These are phyloP conservation scores for Carposina sasakii DNA, from an alignment of 1,140 invertebrate genomes.

Conservation along the genomic window DNA sequence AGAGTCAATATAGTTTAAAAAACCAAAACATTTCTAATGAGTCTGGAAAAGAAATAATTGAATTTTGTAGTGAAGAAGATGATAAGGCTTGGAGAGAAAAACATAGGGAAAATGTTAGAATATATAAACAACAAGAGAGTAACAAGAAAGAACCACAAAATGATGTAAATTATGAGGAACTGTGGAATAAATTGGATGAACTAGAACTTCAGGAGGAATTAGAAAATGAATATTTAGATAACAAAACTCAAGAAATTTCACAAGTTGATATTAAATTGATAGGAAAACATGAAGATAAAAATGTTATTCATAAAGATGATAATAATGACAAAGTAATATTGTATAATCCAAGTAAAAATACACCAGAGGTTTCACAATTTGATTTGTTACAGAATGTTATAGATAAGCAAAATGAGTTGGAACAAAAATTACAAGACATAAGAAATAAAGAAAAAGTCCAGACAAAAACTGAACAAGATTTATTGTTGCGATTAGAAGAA, in stretches of 20 bases:
- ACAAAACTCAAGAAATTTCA: constrained; percentile 17
- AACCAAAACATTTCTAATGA: constrained; percentile 54
- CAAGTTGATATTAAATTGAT: constrained; percentile 14
- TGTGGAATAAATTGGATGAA: constrained; percentile 64
- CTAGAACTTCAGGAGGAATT: constrained; percentile 70
- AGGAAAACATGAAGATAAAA: constrained; percentile 14
- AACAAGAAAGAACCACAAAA: constrained; percentile 28
- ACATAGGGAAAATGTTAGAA: constrained; percentile 52
- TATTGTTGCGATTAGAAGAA: constrained; percentile 70
- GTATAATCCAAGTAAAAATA: constrained; percentile 3
- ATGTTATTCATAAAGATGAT: not conserved
- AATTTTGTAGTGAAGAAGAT: constrained; percentile 74
- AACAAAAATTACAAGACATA: constrained; percentile 64
- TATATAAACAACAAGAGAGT: constrained; percentile 40
- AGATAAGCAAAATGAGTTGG: constrained; percentile 69
- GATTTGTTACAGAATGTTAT: constrained; percentile 62
- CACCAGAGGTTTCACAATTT: constrained; percentile 24
- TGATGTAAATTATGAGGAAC: constrained; percentile 49
- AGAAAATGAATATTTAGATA: constrained; percentile 43
- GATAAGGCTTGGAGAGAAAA: constrained; percentile 72
- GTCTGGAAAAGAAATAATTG: constrained; percentile 73
- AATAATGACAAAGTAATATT: constrained; percentile 7
- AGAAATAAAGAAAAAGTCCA: constrained; percentile 50
- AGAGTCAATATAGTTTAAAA: constrained; percentile 65
- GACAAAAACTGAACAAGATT: constrained; percentile 62